Conservation (phyloP, 1,140 invertebrate species). For the Aporrectodea caliginosa region DNA sequence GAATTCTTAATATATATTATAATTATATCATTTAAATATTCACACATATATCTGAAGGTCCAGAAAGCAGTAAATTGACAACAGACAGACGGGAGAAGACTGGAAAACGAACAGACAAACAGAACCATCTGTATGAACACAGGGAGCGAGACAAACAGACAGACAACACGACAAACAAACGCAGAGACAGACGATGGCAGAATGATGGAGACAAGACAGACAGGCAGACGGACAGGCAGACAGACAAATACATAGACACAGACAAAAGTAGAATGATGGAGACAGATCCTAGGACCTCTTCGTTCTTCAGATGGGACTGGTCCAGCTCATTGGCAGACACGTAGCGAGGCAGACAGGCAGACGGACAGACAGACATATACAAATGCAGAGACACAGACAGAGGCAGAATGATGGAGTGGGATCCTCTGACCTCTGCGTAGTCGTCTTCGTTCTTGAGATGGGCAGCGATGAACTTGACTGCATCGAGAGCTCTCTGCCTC, state of each 20-base stretch:
- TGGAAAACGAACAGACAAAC: background rate
- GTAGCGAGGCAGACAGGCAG: background rate
- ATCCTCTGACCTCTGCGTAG: slow-evolving; percentile 37
- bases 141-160: slow-evolving; percentile 16
- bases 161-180: slow-evolving; percentile 7
- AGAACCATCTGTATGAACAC: background rate
- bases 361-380: background rate
- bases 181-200: no score
- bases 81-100: background rate
- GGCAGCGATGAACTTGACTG: slow-evolving; percentile 50
- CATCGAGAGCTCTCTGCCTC: slow-evolving; percentile 40
- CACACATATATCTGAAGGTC: no score
- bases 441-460: slow-evolving; percentile 49
- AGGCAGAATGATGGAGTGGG: background rate
- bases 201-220: no score
- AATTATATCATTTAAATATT: no score
- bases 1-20: no score
- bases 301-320: slow-evolving; percentile 47
- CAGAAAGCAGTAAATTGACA: no score
- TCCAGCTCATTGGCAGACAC: no score
- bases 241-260: background rate
- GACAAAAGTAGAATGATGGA: background rate
- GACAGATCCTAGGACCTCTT: slow-evolving; percentile 37
- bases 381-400: background rate
- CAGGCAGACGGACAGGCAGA: background rate